Conservation (phyloP, 2,113 vertebrate species). For the Mustelus asterias region DNA sequence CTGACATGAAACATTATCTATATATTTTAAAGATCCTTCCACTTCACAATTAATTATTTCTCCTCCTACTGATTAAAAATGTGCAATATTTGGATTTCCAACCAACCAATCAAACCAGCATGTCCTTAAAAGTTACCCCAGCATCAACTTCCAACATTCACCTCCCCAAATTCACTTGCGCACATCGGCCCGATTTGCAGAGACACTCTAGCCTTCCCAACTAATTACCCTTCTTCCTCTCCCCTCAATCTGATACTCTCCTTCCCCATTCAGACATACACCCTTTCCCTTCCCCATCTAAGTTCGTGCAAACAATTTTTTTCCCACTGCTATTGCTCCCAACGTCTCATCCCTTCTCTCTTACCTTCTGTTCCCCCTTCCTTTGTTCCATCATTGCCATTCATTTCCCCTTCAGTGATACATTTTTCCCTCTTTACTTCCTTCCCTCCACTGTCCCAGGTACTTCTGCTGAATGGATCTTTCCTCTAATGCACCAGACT, state of each 20-base stretch:
- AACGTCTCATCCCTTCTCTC: background rate
- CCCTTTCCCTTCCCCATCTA: background rate
- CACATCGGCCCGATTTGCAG: background rate
- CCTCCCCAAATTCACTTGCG: too few relatives aligned
- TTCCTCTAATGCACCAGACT: background rate
- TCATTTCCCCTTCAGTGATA: background rate
- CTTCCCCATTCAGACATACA: background rate
- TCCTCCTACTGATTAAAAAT: background rate
- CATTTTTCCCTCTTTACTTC: background rate
- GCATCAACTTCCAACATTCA: background rate
- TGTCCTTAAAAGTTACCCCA: background rate
- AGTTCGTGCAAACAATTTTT: background rate
- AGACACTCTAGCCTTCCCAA: background rate
- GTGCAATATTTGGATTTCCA: background rate
- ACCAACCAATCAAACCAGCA: background rate
- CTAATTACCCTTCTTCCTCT: background rate
- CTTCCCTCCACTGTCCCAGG: background rate
- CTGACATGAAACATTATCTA: conserved; percentile 1
- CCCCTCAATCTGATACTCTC: background rate
- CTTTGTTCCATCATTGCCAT: background rate
- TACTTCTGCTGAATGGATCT: background rate
- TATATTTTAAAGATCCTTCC: background rate
- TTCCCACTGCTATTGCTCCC: background rate
- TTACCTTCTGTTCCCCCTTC: background rate
- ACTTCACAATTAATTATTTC: background rate